Conservation (phyloP, 2,888 invertebrate genomes). For the Pristionchus japonicus region DNA sequence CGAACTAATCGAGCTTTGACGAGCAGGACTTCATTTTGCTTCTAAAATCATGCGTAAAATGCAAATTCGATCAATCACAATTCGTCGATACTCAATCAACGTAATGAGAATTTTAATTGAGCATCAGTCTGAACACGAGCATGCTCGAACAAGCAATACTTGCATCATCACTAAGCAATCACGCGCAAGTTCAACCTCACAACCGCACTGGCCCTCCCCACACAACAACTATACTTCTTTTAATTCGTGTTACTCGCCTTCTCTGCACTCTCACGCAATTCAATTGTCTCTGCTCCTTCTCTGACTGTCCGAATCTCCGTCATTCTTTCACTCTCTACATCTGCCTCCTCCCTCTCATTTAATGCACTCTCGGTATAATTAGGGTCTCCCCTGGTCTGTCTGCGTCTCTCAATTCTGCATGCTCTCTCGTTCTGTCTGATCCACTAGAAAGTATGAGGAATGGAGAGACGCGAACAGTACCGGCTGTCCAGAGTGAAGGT, state of each 20-base stretch:
- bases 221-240: slow-evolving; percentile 27
- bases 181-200: background rate
- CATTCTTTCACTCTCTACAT: background rate
- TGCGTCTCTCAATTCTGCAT: too few relatives aligned
- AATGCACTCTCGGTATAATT: slow-evolving; percentile 28
- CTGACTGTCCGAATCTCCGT: background rate
- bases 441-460: background rate
- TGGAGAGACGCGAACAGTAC: too few relatives aligned
- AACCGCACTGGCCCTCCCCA: background rate
- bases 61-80: too few relatives aligned
- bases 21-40: too few relatives aligned
- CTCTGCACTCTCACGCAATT: background rate
- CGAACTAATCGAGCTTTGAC: too few relatives aligned
- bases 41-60: too few relatives aligned
- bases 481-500: slow-evolving; percentile 3
- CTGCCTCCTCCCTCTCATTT: background rate
- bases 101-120: too few relatives aligned
- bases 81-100: too few relatives aligned
- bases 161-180: background rate
- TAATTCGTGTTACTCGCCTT: background rate
- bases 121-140: too few relatives aligned
- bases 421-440: background rate
- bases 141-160: background rate
- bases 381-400: background rate
- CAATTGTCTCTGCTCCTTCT: background rate